These are phyloP conservation scores for Dipodomys spectabilis DNA, from an alignment of 2,113 vertebrate genomes.

Conservation along the genomic window DNA sequence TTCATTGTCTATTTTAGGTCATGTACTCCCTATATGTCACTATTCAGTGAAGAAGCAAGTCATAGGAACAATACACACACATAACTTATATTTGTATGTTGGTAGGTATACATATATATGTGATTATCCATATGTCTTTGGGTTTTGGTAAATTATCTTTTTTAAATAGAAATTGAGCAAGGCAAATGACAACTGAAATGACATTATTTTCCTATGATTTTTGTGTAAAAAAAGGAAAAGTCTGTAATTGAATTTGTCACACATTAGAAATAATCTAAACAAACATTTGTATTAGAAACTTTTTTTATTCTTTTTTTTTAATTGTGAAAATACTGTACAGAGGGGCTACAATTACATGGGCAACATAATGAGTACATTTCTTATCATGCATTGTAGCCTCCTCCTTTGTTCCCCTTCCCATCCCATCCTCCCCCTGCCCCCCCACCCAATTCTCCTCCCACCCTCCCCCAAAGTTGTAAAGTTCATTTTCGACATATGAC, in stretches of 20 bases:
- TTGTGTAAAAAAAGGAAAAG: background rate
- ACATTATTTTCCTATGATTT: background rate
- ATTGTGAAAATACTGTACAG: too few species aligned
- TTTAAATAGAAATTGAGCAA: background rate
- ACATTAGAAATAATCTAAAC: background rate
- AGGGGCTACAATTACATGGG: too few species aligned
- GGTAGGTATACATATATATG: background rate
- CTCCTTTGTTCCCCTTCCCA: too few species aligned
- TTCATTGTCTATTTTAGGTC: background rate
- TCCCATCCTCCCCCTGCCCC: too few species aligned
- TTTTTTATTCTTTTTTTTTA: background rate
- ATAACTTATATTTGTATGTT: background rate
- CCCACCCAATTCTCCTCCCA: too few species aligned
- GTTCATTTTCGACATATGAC: too few species aligned
- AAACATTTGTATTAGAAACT: background rate
- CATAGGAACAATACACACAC: too few species aligned
- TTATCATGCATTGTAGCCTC: too few species aligned
- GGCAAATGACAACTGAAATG: background rate
- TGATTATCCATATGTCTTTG: background rate
- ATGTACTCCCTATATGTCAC: too few species aligned
- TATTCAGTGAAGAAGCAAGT: too few species aligned
- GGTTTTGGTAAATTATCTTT: background rate
- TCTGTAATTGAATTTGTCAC: background rate
- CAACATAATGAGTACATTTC: too few species aligned
- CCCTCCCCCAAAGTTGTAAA: too few species aligned